Evolutionary conservation across 2,888 invertebrate species (phyloP), one percentile per base, ranked within the genome.

Genomic region (Cantharis lateralis): DNA sequence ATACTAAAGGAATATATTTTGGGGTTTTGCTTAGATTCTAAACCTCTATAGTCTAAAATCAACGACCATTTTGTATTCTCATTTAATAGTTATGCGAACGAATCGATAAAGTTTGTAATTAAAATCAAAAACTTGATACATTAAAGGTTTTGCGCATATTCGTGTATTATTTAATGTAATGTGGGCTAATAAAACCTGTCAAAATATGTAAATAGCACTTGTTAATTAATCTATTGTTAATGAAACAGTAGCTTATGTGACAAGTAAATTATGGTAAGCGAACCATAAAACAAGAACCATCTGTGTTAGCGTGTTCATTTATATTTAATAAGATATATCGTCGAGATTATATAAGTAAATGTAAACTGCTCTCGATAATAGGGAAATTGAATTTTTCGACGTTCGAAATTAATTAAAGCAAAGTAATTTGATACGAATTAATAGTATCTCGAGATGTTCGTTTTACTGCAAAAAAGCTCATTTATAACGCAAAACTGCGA

Each of bases 361-460:
- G 48, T 4, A n/a, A n/a, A 48, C n/a, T n/a, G 48, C 7, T 48
- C 48, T 26, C 68, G 18, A 61, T 18, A 70, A 70, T 70, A 18
- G 16, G 16, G 5, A 48, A 32, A 32, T 48, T 61, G 10, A 73
- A 80, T 81, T 82, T 82, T 82, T 80, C 79, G 74, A 71, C 74
- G 72, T 76, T 77, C 63, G 71, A 75, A 82, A 80, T 82, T 82
- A 82, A 82, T 82, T 82, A 81, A 78, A 79, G 77, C 72, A 28
- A 15, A 70, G 81, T 76, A 81, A 78, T 81, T 81, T 80, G 79
- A 78, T 73, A 75, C 75, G 77, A 81, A 82, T 81, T 81, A 80
- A 81, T 80, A 75, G 78, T 71, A 74, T 71, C 75, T 70, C 69
- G 18, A 73, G 76, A 74, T 71, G 72, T 78, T 68, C 63, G 78